Conservation (phyloP, 2,113 vertebrate species). For the Periophthalmus modestus region DNA sequence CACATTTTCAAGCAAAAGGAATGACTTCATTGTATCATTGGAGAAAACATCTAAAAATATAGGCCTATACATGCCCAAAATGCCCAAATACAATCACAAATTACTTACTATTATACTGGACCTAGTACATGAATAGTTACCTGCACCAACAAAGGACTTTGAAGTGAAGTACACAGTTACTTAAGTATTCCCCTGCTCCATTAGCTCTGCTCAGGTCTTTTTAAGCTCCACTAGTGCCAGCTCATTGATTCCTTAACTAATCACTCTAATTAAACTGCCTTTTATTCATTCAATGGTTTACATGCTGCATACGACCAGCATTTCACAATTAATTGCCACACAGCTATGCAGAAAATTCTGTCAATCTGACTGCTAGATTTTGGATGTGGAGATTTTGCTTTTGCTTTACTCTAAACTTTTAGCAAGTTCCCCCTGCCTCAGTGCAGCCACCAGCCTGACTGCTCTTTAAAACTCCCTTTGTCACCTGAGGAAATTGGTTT, state of each 20-base stretch:
- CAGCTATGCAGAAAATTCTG: constrained; percentile 40
- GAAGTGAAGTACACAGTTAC: constrained; percentile 35
- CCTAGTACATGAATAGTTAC: constrained; percentile 21
- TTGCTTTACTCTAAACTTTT: neutral
- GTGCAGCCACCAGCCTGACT: constrained; percentile 13
- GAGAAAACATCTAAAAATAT: too few species aligned
- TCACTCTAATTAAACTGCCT: constrained; percentile 74
- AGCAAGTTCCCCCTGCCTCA: constrained; percentile 3
- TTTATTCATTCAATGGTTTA: constrained; percentile 68
- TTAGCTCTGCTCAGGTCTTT: constrained; percentile 62
- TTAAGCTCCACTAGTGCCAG: constrained; percentile 65
- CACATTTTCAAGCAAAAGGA: neutral
- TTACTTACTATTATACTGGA: neutral
- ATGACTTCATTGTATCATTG: neutral
- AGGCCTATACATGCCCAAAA: neutral
- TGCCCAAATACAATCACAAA: neutral
- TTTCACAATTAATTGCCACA: constrained; percentile 54
- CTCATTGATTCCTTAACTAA: constrained; percentile 76
- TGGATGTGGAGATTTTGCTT: neutral
- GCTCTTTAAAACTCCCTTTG: constrained; percentile 58
- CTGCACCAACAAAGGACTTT: constrained; percentile 39
- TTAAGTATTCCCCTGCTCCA: constrained; percentile 57
- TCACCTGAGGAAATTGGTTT: constrained; percentile 72
- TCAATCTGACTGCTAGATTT: constrained; percentile 23
- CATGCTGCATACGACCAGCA: constrained; percentile 51